phyloP scores from a whole-genome alignment of 2,113 vertebrate species.

The Serilophus lunatus region DNA sequence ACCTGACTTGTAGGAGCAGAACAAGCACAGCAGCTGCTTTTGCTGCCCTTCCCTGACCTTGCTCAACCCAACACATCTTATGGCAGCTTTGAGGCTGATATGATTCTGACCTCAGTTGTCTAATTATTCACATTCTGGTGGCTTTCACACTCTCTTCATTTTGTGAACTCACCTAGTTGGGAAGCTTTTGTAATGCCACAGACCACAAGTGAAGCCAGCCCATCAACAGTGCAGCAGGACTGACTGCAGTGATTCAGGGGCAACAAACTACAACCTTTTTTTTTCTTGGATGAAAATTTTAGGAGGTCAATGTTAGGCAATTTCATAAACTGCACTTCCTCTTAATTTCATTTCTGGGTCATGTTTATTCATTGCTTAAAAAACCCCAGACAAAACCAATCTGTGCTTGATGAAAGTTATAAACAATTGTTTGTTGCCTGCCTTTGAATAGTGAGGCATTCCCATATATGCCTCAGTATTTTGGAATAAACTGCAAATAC shows the following conservation, averaged over 20 bases:
- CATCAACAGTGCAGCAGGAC: fast-evolving
- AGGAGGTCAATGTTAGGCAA: neutral
- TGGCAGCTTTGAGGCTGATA: too few species aligned
- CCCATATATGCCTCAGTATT: fast-evolving
- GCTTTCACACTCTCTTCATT: neutral
- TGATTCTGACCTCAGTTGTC: neutral
- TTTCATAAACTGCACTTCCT: neutral
- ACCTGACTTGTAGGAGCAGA: neutral
- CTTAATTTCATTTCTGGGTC: neutral
- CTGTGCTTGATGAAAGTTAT: neutral
- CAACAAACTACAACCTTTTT: neutral
- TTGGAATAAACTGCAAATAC: neutral
- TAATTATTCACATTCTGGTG: neutral
- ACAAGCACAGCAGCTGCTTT: neutral
- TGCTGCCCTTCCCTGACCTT: neutral
- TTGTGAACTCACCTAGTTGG: neutral
- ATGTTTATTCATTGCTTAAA: neutral
- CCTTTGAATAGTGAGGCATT: neutral
- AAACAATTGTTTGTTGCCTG: neutral
- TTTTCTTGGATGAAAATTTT: neutral
- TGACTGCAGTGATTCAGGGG: too few species aligned
- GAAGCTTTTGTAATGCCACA: neutral
- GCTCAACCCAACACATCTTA: neutral
- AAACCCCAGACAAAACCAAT: neutral
- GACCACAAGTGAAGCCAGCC: fast-evolving